Percentiles rank a stretch among this genome's conserved stretches.
Conservation (phyloP, 2,797 vertebrate species). For the Strix occidentalis region DNA sequence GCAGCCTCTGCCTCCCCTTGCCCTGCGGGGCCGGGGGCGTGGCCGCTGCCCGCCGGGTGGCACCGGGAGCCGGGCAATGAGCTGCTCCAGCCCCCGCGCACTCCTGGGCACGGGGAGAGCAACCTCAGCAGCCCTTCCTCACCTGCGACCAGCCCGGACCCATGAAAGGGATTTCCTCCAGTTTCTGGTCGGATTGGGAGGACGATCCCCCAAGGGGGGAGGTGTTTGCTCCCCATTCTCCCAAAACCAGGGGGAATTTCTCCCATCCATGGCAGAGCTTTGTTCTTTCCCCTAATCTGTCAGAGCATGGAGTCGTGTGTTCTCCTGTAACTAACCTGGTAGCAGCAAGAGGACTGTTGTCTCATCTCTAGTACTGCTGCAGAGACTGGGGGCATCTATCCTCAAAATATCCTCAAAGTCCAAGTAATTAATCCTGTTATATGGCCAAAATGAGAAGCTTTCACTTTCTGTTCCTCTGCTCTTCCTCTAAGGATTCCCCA, state of each 20-base stretch:
- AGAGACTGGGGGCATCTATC: neutral
- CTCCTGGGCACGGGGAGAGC: neutral
- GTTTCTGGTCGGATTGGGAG: neutral
- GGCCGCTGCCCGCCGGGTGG: neutral
- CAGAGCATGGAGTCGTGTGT: neutral
- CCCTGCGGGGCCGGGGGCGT: rapidly evolving
- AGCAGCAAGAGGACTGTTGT: neutral
- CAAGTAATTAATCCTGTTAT: neutral
- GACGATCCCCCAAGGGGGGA: neutral
- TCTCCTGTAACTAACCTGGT: neutral
- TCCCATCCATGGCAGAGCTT: neutral
- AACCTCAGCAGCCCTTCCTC: neutral
- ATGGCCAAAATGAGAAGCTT: neutral
- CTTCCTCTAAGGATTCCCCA: neutral
- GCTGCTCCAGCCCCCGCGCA: rapidly evolving
- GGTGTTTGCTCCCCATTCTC: neutral
- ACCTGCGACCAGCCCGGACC: neutral
- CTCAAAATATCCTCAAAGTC: neutral
- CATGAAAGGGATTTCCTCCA: neutral
- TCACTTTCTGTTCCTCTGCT: neutral
- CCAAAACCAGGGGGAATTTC: neutral
- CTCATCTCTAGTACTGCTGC: neutral
- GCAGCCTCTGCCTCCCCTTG: neutral
- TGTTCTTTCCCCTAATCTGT: neutral
- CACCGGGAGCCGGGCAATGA: rapidly evolving